phyloP scores from a whole-genome alignment of 92 coral and sea anemone genomes.

The Pocillopora grandis region DNA sequence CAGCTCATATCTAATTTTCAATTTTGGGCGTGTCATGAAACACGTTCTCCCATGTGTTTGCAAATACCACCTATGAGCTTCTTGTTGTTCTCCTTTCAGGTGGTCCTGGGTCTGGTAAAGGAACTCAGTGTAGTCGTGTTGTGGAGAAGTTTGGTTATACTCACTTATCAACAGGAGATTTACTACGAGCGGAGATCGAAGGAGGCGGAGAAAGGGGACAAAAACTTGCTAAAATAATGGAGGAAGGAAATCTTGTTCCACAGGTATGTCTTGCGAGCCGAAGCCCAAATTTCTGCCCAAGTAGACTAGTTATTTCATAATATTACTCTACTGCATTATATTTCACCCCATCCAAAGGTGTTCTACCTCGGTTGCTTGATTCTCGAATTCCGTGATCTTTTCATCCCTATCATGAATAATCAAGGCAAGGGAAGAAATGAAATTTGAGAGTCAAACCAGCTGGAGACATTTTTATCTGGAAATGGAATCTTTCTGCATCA shows the following conservation, averaged over 20 bases:
- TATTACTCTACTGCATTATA: no score
- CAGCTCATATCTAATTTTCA: not conserved
- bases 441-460: no score
- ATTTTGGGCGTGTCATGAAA: not conserved
- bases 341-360: no score
- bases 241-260: conserved; percentile 79
- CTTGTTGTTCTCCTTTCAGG: conserved; percentile 47
- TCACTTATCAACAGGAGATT: conserved; percentile 86
- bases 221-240: conserved; percentile 70
- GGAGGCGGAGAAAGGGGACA: conserved; percentile 79
- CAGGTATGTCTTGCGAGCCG: conserved; percentile 47
- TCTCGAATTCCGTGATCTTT: no score
- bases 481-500: no score
- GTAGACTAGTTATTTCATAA: no score
- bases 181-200: conserved; percentile 78
- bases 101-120: conserved; percentile 96
- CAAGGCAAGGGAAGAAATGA: no score
- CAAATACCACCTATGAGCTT: not conserved
- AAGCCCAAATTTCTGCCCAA: no score
- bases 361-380: no score
- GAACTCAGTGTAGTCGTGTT: conserved; percentile 85
- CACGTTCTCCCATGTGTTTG: not conserved
- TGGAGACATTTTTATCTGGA: no score
- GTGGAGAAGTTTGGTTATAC: conserved; percentile 83
- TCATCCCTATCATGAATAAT: no score